Percentiles rank a stretch among this genome's conserved stretches.
Conservation (phyloP, 1,140 invertebrate genomes). For the Panulirus ornatus region DNA sequence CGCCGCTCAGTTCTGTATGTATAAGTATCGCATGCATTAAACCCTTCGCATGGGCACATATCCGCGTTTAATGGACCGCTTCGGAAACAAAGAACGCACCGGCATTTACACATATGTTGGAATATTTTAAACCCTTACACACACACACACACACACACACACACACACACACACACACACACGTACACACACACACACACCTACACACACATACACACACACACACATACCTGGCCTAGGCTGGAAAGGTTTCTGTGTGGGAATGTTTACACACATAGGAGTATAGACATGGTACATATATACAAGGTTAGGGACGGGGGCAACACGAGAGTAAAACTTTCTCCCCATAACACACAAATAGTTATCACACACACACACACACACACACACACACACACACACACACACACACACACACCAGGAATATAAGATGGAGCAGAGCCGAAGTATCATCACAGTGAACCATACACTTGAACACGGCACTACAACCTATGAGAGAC, state of each 20-base stretch:
- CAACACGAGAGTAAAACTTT: too few relatives aligned
- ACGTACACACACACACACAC: conserved; percentile 27
- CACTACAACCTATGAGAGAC: too few relatives aligned
- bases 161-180: conserved; percentile 52
- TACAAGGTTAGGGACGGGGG: too few relatives aligned
- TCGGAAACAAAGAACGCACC: too few relatives aligned
- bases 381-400: conserved; percentile 36
- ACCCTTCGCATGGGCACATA: background rate
- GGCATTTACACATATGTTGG: background rate
- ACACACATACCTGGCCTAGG: conserved; percentile 26
- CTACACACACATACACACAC: conserved; percentile 33
- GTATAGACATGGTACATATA: too few relatives aligned
- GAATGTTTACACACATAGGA: too few relatives aligned
- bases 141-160: background rate
- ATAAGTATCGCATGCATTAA: background rate
- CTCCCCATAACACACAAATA: too few relatives aligned
- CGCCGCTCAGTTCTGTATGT: background rate
- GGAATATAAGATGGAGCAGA: background rate
- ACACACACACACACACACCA: conserved; percentile 1
- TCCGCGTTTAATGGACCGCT: background rate
- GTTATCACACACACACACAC: conserved; percentile 19
- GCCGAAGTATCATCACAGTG: background rate
- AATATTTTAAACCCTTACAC: background rate
- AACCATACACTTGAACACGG: background rate
- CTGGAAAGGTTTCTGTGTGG: too few relatives aligned